Evolutionary conservation across 2,888 invertebrate species (phyloP).

Genomic region (Eledone cirrhosa): DNA sequence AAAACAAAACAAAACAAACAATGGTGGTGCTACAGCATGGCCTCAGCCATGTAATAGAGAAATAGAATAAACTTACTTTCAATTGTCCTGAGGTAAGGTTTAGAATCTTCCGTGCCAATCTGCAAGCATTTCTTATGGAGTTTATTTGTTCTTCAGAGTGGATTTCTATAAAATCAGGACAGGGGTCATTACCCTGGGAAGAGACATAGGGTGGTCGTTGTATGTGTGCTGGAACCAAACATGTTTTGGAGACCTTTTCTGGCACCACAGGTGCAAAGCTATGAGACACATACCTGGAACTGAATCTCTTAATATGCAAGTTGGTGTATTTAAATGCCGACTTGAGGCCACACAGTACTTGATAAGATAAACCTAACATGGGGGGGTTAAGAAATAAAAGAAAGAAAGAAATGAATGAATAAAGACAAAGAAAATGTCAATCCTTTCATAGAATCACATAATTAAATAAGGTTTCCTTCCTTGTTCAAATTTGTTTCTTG

Average conservation of each 20-base stretch:
- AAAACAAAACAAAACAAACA: no score
- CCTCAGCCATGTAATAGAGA: no score
- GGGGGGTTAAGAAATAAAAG: no score
- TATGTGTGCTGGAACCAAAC: constrained; percentile 48
- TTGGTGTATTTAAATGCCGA: neutral
- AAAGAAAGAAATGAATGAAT: no score
- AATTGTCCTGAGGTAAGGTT: constrained; percentile 43
- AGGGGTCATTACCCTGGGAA: constrained; percentile 32
- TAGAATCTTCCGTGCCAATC: constrained; percentile 51
- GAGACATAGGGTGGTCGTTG: constrained; percentile 48
- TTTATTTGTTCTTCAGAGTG: constrained; percentile 49
- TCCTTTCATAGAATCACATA: no score
- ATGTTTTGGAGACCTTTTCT: constrained; percentile 38
- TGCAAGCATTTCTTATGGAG: constrained; percentile 50
- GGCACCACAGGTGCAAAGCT: constrained; percentile 34
- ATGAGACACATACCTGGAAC: neutral
- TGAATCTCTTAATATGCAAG: neutral
- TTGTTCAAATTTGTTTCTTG: no score
- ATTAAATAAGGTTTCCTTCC: no score
- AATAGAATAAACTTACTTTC: constrained; percentile 48
- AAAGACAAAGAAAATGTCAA: no score
- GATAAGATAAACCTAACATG: neutral
- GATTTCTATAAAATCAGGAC: constrained; percentile 42
- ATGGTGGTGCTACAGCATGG: no score
- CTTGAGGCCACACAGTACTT: constrained; percentile 3